A percentile compares a stretch with the other conserved stretches of the same genome.
Conservation (phyloP, 2,113 vertebrate genomes). For the Pandion haliaetus region DNA sequence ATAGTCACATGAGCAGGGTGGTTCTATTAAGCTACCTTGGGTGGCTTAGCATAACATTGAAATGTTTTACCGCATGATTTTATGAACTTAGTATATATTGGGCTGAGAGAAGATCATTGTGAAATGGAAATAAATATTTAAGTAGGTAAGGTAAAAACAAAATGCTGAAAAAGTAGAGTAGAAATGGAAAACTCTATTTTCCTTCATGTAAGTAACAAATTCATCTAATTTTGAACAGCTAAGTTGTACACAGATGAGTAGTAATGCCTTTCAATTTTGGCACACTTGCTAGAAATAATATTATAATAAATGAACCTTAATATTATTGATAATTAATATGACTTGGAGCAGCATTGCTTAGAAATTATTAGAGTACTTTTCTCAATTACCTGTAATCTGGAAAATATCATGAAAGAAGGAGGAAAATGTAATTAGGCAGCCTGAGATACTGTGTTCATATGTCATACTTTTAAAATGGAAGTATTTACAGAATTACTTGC, state of each 20-base stretch:
- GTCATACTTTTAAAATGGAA: not conserved
- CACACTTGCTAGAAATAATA: not conserved
- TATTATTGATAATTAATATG: conserved; percentile 8
- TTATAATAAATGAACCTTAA: not conserved
- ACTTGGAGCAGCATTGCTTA: not conserved
- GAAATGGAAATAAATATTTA: not conserved
- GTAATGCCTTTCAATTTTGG: not conserved
- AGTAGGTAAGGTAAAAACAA: not conserved
- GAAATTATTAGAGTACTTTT: conserved; percentile 9
- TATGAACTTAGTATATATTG: not conserved
- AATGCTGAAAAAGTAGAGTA: not conserved
- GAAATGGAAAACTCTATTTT: not conserved
- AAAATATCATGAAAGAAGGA: conserved; percentile 5
- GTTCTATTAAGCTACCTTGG: not conserved
- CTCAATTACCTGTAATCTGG: not conserved
- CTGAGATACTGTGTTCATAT: not conserved
- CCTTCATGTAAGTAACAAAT: not conserved
- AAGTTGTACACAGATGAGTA: not conserved
- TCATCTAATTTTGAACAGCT: not conserved
- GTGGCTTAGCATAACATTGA: not conserved
- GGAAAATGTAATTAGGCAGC: not conserved
- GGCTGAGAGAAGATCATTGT: not conserved
- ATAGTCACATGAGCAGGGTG: not conserved
- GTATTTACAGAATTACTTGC: not conserved
- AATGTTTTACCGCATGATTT: not conserved